phyloP scores from a whole-genome alignment of 2,113 vertebrate species.

The Arenaria interpres region DNA sequence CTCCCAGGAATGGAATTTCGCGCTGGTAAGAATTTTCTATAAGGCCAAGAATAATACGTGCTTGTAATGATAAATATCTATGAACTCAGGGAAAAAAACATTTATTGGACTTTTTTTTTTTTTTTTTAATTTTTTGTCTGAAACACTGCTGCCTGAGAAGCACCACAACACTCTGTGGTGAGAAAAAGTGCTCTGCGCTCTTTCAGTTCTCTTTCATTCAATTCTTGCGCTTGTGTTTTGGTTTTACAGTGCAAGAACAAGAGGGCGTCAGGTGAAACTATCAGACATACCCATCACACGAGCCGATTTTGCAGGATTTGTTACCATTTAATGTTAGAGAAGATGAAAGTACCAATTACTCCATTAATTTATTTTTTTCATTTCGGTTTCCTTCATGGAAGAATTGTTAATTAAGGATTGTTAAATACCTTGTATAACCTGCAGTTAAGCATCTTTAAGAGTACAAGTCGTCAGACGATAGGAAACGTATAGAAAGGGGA shows the following conservation, averaged over 20 bases:
- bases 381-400: background rate
- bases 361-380: background rate
- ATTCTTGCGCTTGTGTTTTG: background rate
- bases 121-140: too few relatives aligned
- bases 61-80: background rate
- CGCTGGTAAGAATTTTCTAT: conserved; percentile 78
- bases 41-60: background rate
- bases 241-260: background rate
- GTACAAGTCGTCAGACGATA: background rate
- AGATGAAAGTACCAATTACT: background rate
- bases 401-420: background rate
- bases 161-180: background rate
- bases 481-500: background rate
- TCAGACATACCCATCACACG: background rate
- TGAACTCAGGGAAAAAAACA: background rate
- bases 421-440: background rate
- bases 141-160: background rate
- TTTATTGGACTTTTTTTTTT: background rate
- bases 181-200: background rate
- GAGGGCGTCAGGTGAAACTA: background rate
- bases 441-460: background rate
- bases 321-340: background rate
- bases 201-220: background rate
- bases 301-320: background rate
- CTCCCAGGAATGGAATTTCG: conserved; percentile 89